Evolutionary conservation across 2,888 invertebrate genomes (phyloP).

Genomic region (Cephonodes hylas): DNA sequence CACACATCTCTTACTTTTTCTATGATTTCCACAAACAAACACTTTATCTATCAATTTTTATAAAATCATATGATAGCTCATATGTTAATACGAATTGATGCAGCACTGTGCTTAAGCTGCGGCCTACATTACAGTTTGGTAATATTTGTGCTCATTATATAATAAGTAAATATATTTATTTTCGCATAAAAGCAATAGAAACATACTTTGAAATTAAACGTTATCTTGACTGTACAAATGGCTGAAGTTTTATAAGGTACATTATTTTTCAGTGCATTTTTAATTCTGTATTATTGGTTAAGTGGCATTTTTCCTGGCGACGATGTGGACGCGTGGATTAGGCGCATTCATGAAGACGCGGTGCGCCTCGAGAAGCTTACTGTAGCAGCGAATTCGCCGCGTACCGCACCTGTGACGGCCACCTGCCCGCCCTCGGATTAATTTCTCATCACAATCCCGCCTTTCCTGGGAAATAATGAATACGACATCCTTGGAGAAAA

Average conservation of each 20-base stretch:
- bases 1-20: constrained; percentile 58
- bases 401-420: constrained; percentile 59
- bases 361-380: constrained; percentile 34
- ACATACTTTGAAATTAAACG: background rate
- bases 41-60: constrained; percentile 49
- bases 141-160: too few relatives aligned
- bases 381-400: constrained; percentile 60
- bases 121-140: too few relatives aligned
- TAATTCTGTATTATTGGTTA: background rate
- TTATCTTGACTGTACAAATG: background rate
- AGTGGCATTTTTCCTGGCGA: background rate
- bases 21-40: constrained; percentile 68
- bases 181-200: too few relatives aligned
- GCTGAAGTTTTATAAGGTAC: background rate
- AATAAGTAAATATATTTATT: too few relatives aligned
- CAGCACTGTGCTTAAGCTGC: too few relatives aligned
- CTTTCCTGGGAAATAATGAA: constrained; percentile 70
- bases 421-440: constrained; percentile 71
- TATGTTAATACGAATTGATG: too few relatives aligned
- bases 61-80: constrained; percentile 12
- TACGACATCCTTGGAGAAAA: constrained; percentile 69
- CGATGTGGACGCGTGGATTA: constrained; percentile 9
- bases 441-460: constrained; percentile 75
- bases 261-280: background rate
- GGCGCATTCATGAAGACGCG: constrained; percentile 28